Conservation (phyloP, 2,888 invertebrate genomes). For the Arge pagana region DNA sequence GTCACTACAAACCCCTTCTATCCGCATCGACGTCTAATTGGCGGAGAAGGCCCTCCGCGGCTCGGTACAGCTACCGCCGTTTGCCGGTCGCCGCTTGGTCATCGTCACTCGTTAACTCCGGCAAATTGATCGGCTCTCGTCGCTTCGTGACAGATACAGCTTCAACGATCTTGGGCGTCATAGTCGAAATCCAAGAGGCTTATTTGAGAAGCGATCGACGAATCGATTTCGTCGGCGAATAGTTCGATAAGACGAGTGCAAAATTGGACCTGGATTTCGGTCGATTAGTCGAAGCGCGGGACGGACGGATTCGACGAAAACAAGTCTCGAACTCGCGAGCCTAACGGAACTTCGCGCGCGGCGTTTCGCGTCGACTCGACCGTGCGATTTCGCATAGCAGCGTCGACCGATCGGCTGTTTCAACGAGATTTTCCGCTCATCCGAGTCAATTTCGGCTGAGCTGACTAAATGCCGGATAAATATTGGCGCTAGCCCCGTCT, state of each 20-base stretch:
- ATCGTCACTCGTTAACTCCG: slow-evolving; percentile 32
- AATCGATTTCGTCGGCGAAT: too few relatives aligned
- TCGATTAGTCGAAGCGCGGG: too few relatives aligned
- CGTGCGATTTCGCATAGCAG: slow-evolving; percentile 36
- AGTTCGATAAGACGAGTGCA: too few relatives aligned
- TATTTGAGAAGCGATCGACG: too few relatives aligned
- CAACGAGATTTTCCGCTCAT: slow-evolving; percentile 40
- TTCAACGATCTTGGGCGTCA: slow-evolving; percentile 8
- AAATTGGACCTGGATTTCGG: too few relatives aligned
- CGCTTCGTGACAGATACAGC: slow-evolving; percentile 30
- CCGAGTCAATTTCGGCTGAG: slow-evolving; percentile 41
- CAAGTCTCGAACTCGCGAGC: background rate
- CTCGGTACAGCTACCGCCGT: too few relatives aligned
- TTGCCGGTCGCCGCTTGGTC: slow-evolving; percentile 28
- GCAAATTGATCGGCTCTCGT: slow-evolving; percentile 33
- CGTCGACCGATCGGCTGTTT: slow-evolving; percentile 29
- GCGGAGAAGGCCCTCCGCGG: too few relatives aligned
- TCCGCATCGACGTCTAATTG: slow-evolving; percentile 35
- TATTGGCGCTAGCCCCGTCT: slow-evolving; percentile 27
- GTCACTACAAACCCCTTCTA: slow-evolving; percentile 30
- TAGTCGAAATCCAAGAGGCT: too few relatives aligned
- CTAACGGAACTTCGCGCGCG: too few relatives aligned
- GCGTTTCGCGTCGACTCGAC: too few relatives aligned
- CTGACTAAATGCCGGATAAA: slow-evolving; percentile 38
- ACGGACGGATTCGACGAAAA: slow-evolving; percentile 9